Conservation (phyloP, 2,113 vertebrate species). For the Corapipo altera region DNA sequence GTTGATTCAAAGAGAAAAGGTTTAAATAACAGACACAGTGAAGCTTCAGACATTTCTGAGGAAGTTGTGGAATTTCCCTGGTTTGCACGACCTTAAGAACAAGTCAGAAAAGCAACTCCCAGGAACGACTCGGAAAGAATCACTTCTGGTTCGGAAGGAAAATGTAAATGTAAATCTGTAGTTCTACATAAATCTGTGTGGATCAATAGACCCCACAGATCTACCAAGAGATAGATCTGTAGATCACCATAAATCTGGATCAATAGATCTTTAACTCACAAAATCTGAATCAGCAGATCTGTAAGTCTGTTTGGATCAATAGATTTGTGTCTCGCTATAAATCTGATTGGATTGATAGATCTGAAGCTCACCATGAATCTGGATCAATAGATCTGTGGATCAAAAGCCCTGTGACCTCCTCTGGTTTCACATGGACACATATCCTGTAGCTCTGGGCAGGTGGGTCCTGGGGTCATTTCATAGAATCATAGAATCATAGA, state of each 20-base stretch:
- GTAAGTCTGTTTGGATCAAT: not conserved
- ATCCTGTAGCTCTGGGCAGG: not conserved
- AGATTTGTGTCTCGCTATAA: not conserved
- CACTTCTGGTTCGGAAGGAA: not conserved
- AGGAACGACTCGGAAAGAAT: not conserved
- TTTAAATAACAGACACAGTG: not conserved
- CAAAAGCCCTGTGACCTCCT: rapidly evolving
- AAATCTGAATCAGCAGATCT: not conserved
- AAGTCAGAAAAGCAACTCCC: not conserved
- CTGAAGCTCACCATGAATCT: not conserved
- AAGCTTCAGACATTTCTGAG: not conserved
- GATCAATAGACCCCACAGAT: not conserved
- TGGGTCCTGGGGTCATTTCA: not conserved
- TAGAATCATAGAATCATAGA: too few species aligned
- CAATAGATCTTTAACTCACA: not conserved
- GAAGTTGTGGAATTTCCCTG: not conserved
- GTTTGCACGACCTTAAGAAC: not conserved
- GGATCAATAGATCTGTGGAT: not conserved
- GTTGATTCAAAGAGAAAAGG: not conserved
- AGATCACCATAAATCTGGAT: not conserved
- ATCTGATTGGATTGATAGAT: not conserved
- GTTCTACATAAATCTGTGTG: not conserved
- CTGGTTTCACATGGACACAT: not conserved
- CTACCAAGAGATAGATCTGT: too few species aligned
- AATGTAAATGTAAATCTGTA: not conserved